Evolutionary conservation across 2,888 invertebrate species (phyloP), one percentile per base, ranked within the genome.

Genomic region (Hoplodrina ambigua): DNA sequence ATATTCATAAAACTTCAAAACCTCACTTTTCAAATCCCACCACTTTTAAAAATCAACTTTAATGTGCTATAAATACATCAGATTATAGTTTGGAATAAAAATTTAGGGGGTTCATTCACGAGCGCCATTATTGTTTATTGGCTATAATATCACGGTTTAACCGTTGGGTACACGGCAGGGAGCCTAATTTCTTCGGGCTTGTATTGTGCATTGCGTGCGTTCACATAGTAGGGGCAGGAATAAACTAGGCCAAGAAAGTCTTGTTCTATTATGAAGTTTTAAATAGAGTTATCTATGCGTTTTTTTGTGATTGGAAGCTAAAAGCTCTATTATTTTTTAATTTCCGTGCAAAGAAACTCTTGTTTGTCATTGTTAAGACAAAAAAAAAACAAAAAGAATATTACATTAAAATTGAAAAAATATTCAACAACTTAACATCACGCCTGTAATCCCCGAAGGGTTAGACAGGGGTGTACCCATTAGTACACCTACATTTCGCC

Each of bases 171-270:
- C 46, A 70, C 30, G 61, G 50, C 46, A 82, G 72, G 74, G 69
- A 80, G 70, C 63, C 68, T 79, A 77, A 59, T 75, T 80, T 79
- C 75, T 75, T 70, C 49, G 55, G 74, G 79, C 46, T 60, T 19
- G n/a, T 81, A 58, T 50, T 50, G 74, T 77, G 61, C 66, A 72
- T 91, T 87, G 91, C 92, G 91, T 91, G 91, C 85, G 85, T 58
- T 25, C n/a, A 81, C 72, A 84, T 85, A 41, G 55, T 75, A 79
- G 77, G 71, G 81, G 50, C 0, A 68, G 79, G 65, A 78, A 59
- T 63, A 67, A 46, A 46, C 17, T 46, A 63, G 79, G 75, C 61
- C 72, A n/a, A 70, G 17, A 10, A 7, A 59, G n/a, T n/a, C 17
- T 60, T 55, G 33, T 54, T 30, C 49, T 59, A 30, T 17, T 67